phyloP scores from a whole-genome alignment of 2,888 invertebrate species.

The Dasypolia templi region DNA sequence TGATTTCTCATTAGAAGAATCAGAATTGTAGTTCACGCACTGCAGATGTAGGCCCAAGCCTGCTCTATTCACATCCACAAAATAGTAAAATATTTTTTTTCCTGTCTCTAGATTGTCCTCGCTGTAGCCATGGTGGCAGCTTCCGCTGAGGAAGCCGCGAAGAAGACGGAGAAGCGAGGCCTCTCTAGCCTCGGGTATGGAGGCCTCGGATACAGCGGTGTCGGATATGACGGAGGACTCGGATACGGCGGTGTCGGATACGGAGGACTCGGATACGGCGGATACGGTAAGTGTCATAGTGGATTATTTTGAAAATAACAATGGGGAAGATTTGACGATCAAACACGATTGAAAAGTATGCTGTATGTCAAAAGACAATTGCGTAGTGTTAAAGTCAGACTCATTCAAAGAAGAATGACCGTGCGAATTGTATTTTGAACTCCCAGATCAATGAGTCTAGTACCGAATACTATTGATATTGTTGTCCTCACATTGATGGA shows the following conservation, averaged over 20 bases:
- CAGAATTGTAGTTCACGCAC: not conserved
- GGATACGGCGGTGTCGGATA: constrained; percentile 53
- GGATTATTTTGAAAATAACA: not conserved
- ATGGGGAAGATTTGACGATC: not conserved
- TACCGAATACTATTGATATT: not conserved
- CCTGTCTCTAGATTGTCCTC: constrained; percentile 77
- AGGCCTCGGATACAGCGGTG: constrained; percentile 82
- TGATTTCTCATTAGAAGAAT: not conserved
- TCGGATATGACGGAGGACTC: constrained; percentile 69
- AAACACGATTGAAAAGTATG: not conserved
- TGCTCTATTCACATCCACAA: too few relatives aligned
- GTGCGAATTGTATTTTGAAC: not conserved
- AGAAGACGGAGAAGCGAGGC: constrained; percentile 88
- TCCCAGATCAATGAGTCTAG: not conserved
- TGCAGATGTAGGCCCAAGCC: not conserved
- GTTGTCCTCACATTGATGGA: not conserved
- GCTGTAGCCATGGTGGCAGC: constrained; percentile 82
- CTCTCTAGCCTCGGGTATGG: constrained; percentile 85
- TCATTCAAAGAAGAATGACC: not conserved
- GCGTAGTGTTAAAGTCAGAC: not conserved
- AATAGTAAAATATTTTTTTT: not conserved
- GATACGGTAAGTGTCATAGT: constrained; percentile 45
- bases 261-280: constrained; percentile 47
- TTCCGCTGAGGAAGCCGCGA: constrained; percentile 83
- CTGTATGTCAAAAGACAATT: not conserved